Conservation (phyloP, 2,888 invertebrate genomes). For the Prosapia bicincta region DNA sequence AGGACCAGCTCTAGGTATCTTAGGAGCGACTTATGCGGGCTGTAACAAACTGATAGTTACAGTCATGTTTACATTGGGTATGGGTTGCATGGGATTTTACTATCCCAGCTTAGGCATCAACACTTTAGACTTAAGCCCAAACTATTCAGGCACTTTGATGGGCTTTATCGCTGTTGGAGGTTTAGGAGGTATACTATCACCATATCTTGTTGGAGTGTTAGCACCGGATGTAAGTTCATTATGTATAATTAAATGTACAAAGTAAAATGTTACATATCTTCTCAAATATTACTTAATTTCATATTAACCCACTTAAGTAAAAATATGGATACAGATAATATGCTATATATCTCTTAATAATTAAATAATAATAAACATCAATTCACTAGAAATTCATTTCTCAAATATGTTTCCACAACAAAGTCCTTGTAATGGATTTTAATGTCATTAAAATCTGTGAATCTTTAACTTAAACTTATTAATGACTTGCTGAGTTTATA, state of each 20-base stretch:
- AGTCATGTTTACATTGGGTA: constrained; percentile 58
- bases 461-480: too few species aligned
- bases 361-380: too few species aligned
- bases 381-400: too few species aligned
- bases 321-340: too few species aligned
- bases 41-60: constrained; percentile 59
- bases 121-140: constrained; percentile 60
- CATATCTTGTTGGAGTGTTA: constrained; percentile 55
- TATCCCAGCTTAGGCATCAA: constrained; percentile 67
- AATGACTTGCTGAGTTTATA: too few species aligned
- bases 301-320: neutral
- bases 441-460: too few species aligned
- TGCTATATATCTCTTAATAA: too few species aligned
- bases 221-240: constrained; percentile 50
- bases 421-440: too few species aligned
- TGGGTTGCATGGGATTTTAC: constrained; percentile 65
- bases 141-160: constrained; percentile 60
- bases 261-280: too few species aligned
- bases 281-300: too few species aligned
- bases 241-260: too few species aligned
- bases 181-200: constrained; percentile 57
- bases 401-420: too few species aligned
- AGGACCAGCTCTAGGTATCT: constrained; percentile 62
- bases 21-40: constrained; percentile 63
- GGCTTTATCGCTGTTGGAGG: constrained; percentile 60